Percentiles rank a stretch among this genome's conserved stretches.
Evolutionary conservation across 2,888 invertebrate species (phyloP).

Genomic region (Balanococcus diminutus): DNA sequence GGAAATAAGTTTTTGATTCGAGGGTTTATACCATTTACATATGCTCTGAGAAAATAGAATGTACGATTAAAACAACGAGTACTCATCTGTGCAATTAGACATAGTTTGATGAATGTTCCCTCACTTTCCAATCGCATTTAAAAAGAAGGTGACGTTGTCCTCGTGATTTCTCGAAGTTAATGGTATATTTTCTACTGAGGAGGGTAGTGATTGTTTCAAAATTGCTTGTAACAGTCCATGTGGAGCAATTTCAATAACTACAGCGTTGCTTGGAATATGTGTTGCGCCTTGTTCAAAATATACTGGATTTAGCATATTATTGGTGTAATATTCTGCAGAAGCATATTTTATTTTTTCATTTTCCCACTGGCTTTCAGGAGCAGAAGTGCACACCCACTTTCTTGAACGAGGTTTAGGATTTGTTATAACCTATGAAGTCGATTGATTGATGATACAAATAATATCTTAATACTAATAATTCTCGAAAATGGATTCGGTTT

Average conservation of each 20-base stretch:
- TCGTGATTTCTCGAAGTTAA: slow-evolving; percentile 68
- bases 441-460: not conserved
- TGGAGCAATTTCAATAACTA: slow-evolving; percentile 74
- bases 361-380: slow-evolving; percentile 73
- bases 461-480: too few species aligned
- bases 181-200: slow-evolving; percentile 64
- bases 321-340: slow-evolving; percentile 75
- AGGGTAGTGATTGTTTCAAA: slow-evolving; percentile 67
- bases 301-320: slow-evolving; percentile 74
- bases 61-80: too few species aligned
- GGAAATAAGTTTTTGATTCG: slow-evolving; percentile 63
- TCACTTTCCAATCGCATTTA: slow-evolving; percentile 63
- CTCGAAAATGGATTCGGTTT: too few species aligned
- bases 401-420: slow-evolving; percentile 71
- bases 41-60: slow-evolving; percentile 64
- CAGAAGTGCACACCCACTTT: slow-evolving; percentile 86
- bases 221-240: slow-evolving; percentile 73
- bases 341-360: slow-evolving; percentile 69
- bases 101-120: too few species aligned
- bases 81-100: too few species aligned
- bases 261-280: slow-evolving; percentile 69
- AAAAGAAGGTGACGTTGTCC: slow-evolving; percentile 62
- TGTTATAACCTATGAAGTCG: slow-evolving; percentile 65
- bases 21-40: slow-evolving; percentile 64
- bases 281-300: slow-evolving; percentile 69